phyloP scores from a whole-genome alignment of 2,888 invertebrate genomes.

The Tineola bisselliella region DNA sequence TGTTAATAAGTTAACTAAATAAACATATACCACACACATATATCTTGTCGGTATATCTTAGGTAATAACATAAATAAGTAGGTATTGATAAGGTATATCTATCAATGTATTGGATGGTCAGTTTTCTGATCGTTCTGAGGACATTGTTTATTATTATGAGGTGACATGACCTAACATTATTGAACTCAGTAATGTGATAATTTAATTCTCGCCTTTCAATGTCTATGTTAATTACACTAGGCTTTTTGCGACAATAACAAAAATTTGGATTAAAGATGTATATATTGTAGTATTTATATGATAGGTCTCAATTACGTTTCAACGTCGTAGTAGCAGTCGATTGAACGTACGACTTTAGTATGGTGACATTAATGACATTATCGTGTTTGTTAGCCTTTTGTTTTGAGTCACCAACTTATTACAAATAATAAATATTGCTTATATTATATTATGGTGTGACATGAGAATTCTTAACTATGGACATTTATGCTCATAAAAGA shows the following conservation, averaged over 20 bases:
- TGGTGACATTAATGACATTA: neutral
- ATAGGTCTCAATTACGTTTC: too few species aligned
- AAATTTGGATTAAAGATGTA: too few species aligned
- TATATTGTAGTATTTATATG: too few species aligned
- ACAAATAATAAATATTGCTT: neutral
- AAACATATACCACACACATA: neutral
- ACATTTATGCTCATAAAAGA: neutral
- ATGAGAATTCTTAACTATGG: neutral
- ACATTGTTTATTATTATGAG: slow-evolving; percentile 1
- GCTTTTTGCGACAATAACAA: too few species aligned
- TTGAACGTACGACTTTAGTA: too few species aligned
- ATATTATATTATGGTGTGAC: neutral
- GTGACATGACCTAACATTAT: slow-evolving; percentile 7
- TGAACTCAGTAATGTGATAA: neutral
- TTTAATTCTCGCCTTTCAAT: neutral
- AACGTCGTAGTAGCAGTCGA: too few species aligned
- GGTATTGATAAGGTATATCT: neutral
- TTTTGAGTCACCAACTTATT: neutral
- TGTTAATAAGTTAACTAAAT: neutral
- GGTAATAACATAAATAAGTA: neutral
- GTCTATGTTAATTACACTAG: too few species aligned
- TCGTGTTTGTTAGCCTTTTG: neutral
- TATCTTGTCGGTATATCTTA: neutral
- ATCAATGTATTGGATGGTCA: neutral
- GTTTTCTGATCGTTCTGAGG: neutral